Percentiles rank a stretch among this genome's conserved stretches.
phyloP scores from a whole-genome alignment of 2,113 vertebrate genomes.

The Cichladusa arquata region DNA sequence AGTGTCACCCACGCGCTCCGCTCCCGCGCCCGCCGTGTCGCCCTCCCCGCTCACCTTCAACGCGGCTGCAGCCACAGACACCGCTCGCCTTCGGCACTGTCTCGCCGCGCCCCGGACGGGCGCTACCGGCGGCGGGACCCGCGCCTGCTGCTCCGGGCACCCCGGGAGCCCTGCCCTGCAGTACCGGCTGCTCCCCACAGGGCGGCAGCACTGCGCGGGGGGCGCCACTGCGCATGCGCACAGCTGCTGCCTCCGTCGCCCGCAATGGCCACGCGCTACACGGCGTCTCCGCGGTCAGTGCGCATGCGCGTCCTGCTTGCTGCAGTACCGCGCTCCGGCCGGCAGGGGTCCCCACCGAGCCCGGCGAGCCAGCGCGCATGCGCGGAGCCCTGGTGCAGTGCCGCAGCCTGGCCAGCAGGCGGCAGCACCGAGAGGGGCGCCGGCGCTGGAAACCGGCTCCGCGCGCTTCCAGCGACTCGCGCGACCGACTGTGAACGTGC shows the following conservation, averaged over 20 bases:
- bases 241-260: fast-evolving
- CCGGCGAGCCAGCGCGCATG: fast-evolving
- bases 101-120: too few species aligned
- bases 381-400: fast-evolving
- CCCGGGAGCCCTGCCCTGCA: neutral
- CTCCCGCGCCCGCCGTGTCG: too few species aligned
- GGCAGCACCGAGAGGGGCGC: neutral
- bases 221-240: neutral
- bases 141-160: too few species aligned
- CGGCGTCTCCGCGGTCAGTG: fast-evolving
- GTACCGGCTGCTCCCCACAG: fast-evolving
- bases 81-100: neutral
- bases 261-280: fast-evolving
- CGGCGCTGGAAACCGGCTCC: neutral
- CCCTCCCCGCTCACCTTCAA: neutral
- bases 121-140: too few species aligned
- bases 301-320: fast-evolving
- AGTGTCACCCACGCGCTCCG: too few species aligned
- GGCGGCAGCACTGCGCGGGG: neutral
- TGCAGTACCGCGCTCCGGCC: fast-evolving
- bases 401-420: fast-evolving
- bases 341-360: fast-evolving
- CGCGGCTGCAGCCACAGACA: neutral
- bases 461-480: too few species aligned
- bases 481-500: too few species aligned